Evolutionary conservation across 2,797 vertebrate species (phyloP).

Genomic region (Chelidonichthys spinosus): DNA sequence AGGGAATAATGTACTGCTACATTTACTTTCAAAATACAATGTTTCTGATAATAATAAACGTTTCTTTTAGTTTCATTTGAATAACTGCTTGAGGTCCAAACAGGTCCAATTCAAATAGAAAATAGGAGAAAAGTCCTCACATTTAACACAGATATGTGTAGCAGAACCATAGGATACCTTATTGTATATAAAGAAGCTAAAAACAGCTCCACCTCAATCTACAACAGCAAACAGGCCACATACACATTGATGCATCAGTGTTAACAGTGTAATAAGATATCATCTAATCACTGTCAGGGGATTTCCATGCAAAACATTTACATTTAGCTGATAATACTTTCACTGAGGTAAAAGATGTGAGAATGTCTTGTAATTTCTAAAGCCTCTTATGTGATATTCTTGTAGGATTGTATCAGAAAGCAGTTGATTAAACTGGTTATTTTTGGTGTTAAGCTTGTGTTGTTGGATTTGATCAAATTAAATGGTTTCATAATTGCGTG

Average conservation of each 20-base stretch:
- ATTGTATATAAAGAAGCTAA: not conserved
- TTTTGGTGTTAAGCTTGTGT: slow-evolving; percentile 7
- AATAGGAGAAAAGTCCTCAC: too few species aligned
- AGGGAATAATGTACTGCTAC: not conserved
- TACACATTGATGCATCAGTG: not conserved
- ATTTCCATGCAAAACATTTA: not conserved
- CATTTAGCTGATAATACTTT: not conserved
- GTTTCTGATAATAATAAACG: too few species aligned
- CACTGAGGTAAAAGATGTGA: not conserved
- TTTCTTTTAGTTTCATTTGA: too few species aligned
- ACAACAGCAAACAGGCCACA: not conserved
- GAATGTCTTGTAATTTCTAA: not conserved
- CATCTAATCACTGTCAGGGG: not conserved
- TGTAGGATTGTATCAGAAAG: not conserved
- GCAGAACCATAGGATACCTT: too few species aligned
- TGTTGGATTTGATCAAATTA: slow-evolving; percentile 30
- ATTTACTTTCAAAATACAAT: not conserved
- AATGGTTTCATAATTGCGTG: slow-evolving; percentile 7
- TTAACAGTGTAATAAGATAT: not conserved
- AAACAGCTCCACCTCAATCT: not conserved
- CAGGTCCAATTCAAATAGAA: too few species aligned
- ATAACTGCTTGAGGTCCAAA: too few species aligned
- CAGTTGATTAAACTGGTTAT: slow-evolving; percentile 22
- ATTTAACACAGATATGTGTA: too few species aligned
- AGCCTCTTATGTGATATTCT: slow-evolving; percentile 18